Conservation (phyloP, 2,113 vertebrate species). For the Fulica atra region DNA sequence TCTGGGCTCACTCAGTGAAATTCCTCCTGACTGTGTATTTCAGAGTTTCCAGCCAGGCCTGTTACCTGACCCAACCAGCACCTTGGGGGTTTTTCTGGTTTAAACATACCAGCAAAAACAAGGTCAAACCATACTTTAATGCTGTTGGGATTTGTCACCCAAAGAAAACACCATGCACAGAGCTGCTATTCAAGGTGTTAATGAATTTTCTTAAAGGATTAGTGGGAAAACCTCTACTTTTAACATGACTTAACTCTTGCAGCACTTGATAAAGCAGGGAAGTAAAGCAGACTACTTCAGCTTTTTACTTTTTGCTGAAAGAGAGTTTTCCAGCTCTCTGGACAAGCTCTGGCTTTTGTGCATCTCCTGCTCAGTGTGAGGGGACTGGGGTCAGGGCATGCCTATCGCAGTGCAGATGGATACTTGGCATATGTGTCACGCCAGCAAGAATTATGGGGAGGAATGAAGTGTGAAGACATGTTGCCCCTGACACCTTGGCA, state of each 20-base stretch:
- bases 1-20: rapidly evolving
- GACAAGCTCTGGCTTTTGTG: neutral
- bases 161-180: neutral
- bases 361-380: rapidly evolving
- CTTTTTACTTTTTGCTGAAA: neutral
- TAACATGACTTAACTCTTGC: neutral
- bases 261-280: neutral
- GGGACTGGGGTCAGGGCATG: rapidly evolving
- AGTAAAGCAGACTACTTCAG: neutral
- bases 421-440: neutral
- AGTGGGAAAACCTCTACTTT: neutral
- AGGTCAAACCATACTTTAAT: neutral
- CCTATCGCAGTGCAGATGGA: neutral
- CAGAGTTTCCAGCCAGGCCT: rapidly evolving
- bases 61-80: neutral
- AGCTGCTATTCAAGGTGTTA: neutral
- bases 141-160: neutral
- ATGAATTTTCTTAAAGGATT: neutral
- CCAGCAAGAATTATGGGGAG: neutral
- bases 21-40: neutral
- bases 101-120: neutral
- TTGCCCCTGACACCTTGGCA: neutral
- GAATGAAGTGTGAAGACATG: neutral
- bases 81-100: neutral
- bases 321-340: neutral